A percentile compares a stretch with the other conserved stretches of the same genome.
These are phyloP conservation scores for Epinotia nisella DNA, from an alignment of 2,888 invertebrate species.

Conservation along the genomic window DNA sequence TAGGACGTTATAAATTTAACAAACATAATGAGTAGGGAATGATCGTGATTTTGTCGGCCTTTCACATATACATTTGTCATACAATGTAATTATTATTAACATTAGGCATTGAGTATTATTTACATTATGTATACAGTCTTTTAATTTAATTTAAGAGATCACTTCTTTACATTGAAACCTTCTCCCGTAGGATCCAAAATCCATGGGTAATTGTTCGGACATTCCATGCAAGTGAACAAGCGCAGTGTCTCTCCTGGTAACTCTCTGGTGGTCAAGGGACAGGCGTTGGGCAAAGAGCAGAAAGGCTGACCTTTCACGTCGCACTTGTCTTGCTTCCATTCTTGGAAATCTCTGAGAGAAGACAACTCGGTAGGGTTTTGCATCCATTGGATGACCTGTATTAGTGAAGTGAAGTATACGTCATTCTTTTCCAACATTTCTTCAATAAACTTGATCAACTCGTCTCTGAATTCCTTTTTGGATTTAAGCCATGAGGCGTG, in stretches of 20 bases:
- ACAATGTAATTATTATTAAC: conserved; percentile 65
- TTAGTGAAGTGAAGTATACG: conserved; percentile 96
- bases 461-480: conserved; percentile 96
- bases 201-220: conserved; percentile 98
- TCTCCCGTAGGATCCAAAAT: conserved; percentile 97
- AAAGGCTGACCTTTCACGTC: conserved; percentile 97
- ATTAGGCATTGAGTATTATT: conserved; percentile 81
- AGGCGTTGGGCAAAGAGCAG: conserved; percentile 96
- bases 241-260: conserved; percentile 96
- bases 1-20: conserved; percentile 18
- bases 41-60: conserved; percentile 56
- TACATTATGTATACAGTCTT: conserved; percentile 83
- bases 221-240: conserved; percentile 97
- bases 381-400: conserved; percentile 98
- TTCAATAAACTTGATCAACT: conserved; percentile 96
- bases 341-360: conserved; percentile 94
- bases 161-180: conserved; percentile 93
- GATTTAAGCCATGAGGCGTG: conserved; percentile 98
- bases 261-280: conserved; percentile 94
- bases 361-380: conserved; percentile 96
- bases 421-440: conserved; percentile 95
- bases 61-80: conserved; percentile 57
- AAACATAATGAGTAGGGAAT: conserved; percentile 43
- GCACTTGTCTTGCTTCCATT: conserved; percentile 97
- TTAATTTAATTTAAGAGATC: conserved; percentile 82